These are phyloP conservation scores for Zophobas morio DNA, from an alignment of 1,140 invertebrate species.

Conservation along the genomic window DNA sequence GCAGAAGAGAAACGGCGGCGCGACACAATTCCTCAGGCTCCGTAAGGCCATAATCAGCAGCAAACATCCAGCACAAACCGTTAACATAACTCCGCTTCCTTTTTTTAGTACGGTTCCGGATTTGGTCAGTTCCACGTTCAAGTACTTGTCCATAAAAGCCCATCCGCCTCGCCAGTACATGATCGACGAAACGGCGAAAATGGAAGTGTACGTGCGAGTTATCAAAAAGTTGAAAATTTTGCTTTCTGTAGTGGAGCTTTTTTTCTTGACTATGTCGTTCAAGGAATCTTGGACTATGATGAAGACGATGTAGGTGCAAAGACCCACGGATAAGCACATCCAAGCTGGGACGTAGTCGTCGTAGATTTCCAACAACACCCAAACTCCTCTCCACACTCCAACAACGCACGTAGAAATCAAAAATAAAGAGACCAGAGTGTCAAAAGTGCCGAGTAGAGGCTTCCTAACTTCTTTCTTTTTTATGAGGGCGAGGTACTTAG, in stretches of 20 bases:
- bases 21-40: slow-evolving; percentile 72
- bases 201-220: slow-evolving; percentile 73
- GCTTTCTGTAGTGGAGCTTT: neutral
- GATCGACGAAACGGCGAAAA: slow-evolving; percentile 72
- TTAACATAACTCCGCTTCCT: slow-evolving; percentile 3
- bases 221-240: slow-evolving; percentile 49
- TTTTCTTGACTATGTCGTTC: slow-evolving; percentile 33
- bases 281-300: slow-evolving; percentile 65
- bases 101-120: slow-evolving; percentile 1
- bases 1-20: slow-evolving; percentile 72
- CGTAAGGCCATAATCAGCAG: slow-evolving; percentile 65
- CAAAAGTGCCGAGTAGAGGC: slow-evolving; percentile 6
- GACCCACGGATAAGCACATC: slow-evolving; percentile 68
- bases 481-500: slow-evolving; percentile 16
- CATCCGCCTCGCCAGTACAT: slow-evolving; percentile 77
- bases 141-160: slow-evolving; percentile 69
- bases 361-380: slow-evolving; percentile 75
- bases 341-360: slow-evolving; percentile 67
- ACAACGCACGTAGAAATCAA: slow-evolving; percentile 75
- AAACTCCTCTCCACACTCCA: slow-evolving; percentile 76
- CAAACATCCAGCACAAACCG: slow-evolving; percentile 51
- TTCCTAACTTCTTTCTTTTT: slow-evolving; percentile 26
- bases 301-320: slow-evolving; percentile 68
- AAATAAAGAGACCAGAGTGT: slow-evolving; percentile 44
- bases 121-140: slow-evolving; percentile 60